phyloP scores from a whole-genome alignment of 2,113 vertebrate genomes.

The Platysternon megacephalum region DNA sequence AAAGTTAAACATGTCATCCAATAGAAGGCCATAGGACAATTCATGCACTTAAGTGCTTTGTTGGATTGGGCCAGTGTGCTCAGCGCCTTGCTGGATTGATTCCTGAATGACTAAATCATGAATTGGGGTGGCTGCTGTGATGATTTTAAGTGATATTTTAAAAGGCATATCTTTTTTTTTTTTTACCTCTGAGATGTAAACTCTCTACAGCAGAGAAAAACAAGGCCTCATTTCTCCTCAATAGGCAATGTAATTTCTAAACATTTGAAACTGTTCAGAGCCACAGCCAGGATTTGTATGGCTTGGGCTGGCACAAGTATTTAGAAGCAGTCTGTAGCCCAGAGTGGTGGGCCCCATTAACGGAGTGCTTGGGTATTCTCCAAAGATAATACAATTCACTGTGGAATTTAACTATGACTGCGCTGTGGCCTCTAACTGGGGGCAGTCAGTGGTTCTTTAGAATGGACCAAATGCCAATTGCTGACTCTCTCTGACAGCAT shows the following conservation, averaged over 20 bases:
- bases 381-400: background rate
- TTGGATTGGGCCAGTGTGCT: background rate
- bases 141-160: background rate
- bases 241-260: background rate
- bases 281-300: background rate
- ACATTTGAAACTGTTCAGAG: background rate
- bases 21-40: background rate
- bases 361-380: background rate
- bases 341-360: background rate
- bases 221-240: background rate
- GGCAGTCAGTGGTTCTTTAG: background rate
- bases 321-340: background rate
- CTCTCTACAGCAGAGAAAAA: background rate
- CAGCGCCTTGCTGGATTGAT: background rate
- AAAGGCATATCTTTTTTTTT: background rate
- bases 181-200: background rate
- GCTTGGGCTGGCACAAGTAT: background rate
- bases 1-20: background rate
- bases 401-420: background rate
- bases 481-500: background rate
- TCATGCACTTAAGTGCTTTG: background rate
- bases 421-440: too few species aligned
- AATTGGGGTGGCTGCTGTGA: background rate
- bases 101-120: background rate
- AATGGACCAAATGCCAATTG: background rate